These are phyloP conservation scores for Ischnus inquisitorius DNA, from an alignment of 2,888 invertebrate species.

Conservation along the genomic window DNA sequence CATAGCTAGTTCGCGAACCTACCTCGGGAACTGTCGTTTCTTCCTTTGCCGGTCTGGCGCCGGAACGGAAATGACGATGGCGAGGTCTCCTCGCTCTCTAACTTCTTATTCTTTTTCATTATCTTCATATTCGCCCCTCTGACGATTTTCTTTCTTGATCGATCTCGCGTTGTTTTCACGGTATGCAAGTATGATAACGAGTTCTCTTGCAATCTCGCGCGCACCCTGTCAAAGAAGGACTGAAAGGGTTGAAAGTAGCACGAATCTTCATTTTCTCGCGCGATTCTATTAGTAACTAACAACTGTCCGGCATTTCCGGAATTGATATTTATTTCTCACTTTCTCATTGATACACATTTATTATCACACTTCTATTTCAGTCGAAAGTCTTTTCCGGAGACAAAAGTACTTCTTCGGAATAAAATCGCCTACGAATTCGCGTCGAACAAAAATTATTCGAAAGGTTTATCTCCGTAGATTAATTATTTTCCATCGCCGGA, in stretches of 20 bases:
- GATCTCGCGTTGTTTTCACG: neutral
- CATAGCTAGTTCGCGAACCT: slow-evolving; percentile 11
- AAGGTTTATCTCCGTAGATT: neutral
- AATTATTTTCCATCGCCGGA: neutral
- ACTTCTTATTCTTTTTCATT: slow-evolving; percentile 11
- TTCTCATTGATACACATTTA: too few relatives aligned
- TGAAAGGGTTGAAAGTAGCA: too few relatives aligned
- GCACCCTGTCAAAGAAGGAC: neutral
- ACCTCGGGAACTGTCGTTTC: slow-evolving; percentile 11
- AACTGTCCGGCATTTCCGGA: too few relatives aligned
- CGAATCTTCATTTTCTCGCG: too few relatives aligned
- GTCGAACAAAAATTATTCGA: neutral
- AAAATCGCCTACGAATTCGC: too few relatives aligned
- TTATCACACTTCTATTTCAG: too few relatives aligned
- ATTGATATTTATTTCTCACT: too few relatives aligned
- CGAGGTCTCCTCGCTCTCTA: slow-evolving; percentile 9
- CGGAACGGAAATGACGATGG: slow-evolving; percentile 52
- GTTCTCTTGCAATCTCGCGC: neutral
- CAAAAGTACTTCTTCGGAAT: too few relatives aligned
- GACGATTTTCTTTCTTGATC: neutral
- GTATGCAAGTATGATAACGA: neutral
- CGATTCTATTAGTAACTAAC: too few relatives aligned
- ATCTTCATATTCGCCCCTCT: slow-evolving; percentile 23
- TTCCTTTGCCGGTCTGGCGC: slow-evolving; percentile 33
- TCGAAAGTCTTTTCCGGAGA: too few relatives aligned